Evolutionary conservation across 2,888 invertebrate genomes (phyloP), one percentile per base, ranked within the genome.

Genomic region (Aspidapion aeneum): DNA sequence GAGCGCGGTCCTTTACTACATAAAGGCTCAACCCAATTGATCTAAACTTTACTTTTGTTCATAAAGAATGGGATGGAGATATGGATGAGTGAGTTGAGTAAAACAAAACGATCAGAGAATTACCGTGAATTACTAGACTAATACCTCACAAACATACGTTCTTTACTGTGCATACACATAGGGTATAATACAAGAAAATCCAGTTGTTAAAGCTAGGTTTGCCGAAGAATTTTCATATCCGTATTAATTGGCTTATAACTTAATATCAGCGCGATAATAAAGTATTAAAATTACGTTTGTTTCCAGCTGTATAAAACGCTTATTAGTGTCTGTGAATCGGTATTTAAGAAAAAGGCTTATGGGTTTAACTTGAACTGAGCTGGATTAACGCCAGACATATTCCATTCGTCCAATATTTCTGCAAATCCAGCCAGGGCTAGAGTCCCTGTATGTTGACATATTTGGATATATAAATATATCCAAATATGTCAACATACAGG

Each of bases 181-280:
- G n/a, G n/a, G n/a, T n/a, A 35, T 35, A 35, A 3, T 12, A 35
- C 12, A 12, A 35, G 35, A 3, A 3, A 35, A 35, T 35, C 35
- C 35, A 35, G 35, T 35, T 35, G 12, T 35, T 12, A n/a, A n/a
- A n/a, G n/a, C 35, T 35, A 35, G 35, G 35, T 35, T 35, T 35
- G 12, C 35, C 35, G 35, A 35, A 35, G 35, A 35, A 35, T 35
- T 35, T 35, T 35, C 35, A 35, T 35, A 52, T 52, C 17, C 7
- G 17, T 52, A 52, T 9, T 18, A 52, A 52, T 52, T 52, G 52
- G 52, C 17, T 18, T 19, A 52, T 52, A 52, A 52, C 52, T 52
- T 52, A 18, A 52, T 52, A 52, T 52, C n/a, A 52, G n/a, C n/a
- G n/a, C 52, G 18, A 17, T n/a, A 52, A 19, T 52, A 52, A 52